These are phyloP conservation scores for Yponomeuta malinellus DNA, from an alignment of 2,888 invertebrate genomes.

Conservation along the genomic window DNA sequence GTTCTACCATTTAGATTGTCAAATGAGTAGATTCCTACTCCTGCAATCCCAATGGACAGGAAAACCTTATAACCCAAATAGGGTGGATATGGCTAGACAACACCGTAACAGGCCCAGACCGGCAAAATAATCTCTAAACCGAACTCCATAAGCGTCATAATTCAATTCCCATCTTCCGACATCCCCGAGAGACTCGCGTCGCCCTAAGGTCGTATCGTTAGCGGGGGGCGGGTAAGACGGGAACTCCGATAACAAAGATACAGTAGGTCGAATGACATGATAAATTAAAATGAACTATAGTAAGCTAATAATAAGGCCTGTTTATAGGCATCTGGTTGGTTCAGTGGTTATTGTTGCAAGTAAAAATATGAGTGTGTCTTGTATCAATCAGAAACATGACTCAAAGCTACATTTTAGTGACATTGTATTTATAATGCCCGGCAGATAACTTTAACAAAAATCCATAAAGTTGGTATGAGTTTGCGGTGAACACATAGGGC, in stretches of 20 bases:
- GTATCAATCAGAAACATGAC: too few relatives aligned
- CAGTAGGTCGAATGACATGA: not conserved
- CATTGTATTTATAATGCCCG: too few relatives aligned
- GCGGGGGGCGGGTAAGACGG: not conserved
- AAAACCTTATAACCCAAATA: not conserved
- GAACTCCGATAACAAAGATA: not conserved
- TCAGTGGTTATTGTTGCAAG: too few relatives aligned
- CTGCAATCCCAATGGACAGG: too few relatives aligned
- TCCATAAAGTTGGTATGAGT: too few relatives aligned
- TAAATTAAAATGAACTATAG: too few relatives aligned
- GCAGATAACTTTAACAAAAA: too few relatives aligned
- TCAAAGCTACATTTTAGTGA: too few relatives aligned
- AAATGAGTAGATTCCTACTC: not conserved
- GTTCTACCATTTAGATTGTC: not conserved
- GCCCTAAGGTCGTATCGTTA: constrained; percentile 1
- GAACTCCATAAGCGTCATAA: not conserved
- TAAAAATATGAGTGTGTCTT: too few relatives aligned
- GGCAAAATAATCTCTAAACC: not conserved
- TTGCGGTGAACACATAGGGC: too few relatives aligned
- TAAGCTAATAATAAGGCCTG: too few relatives aligned
- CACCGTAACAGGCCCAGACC: not conserved
- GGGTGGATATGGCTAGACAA: not conserved
- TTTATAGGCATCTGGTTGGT: too few relatives aligned
- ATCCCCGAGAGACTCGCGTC: not conserved
- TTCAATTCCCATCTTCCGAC: not conserved